Evolutionary conservation across 35 echinoderm and acorn worm genomes (phyloP).

Genomic region (Strongylocentrotus purpuratus): DNA sequence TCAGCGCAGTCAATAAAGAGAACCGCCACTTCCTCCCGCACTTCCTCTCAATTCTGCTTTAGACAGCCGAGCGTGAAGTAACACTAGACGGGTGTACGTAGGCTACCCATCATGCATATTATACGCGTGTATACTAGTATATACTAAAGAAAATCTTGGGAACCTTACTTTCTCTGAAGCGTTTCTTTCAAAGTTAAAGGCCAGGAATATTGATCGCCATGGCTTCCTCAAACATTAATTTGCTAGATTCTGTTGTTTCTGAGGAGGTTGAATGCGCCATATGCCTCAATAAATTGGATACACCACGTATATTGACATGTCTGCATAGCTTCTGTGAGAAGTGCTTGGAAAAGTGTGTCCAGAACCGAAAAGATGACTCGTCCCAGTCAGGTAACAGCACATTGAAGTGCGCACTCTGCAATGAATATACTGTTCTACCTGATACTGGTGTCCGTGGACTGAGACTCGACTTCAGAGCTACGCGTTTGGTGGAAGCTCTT

Average conservation of each 20-base stretch:
- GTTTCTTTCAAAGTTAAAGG: too few relatives aligned
- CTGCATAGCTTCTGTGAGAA: conserved; percentile 44
- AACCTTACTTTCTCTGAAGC: too few relatives aligned
- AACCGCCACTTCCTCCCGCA: too few relatives aligned
- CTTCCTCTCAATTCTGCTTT: too few relatives aligned
- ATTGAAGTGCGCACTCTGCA: not conserved
- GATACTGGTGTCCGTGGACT: not conserved
- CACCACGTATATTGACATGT: conserved; percentile 28
- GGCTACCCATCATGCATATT: too few relatives aligned
- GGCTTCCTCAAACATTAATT: not conserved
- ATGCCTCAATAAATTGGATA: conserved; percentile 25
- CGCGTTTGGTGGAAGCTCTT: not conserved
- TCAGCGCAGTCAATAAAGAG: too few relatives aligned
- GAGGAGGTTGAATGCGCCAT: conserved; percentile 41
- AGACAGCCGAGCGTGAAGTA: too few relatives aligned
- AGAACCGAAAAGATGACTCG: not conserved
- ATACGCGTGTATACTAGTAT: too few relatives aligned
- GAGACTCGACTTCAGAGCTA: conserved; percentile 13
- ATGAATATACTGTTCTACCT: not conserved
- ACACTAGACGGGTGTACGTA: too few relatives aligned
- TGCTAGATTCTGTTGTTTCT: conserved; percentile 29
- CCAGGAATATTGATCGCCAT: not conserved
- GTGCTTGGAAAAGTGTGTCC: conserved; percentile 14
- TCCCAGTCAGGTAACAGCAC: not conserved
- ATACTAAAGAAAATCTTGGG: too few relatives aligned